Base-by-base conservation (phyloP, 2,888 invertebrate genomes). In the Diaprepes abbreviatus region DNA sequence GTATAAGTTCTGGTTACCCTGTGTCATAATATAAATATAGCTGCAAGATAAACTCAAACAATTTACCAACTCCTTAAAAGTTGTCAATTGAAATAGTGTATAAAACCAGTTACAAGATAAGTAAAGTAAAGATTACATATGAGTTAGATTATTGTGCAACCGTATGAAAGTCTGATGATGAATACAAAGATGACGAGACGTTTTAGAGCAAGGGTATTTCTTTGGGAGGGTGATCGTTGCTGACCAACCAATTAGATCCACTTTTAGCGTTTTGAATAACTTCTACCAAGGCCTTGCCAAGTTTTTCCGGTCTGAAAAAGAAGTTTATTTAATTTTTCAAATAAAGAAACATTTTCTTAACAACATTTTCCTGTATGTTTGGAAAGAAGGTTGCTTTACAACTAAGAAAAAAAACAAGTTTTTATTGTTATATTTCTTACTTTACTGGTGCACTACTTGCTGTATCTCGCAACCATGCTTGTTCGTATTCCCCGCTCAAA, bases 181-280 rank as follows among this genome's bases (percentile, higher is more conserved):
- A 36, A 12, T 6, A 55, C 38, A 10, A 24, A 38, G 10, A 38
- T 35, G 16, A 14, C 19, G 33, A 31, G 9, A 28, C 28, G 50
- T 50, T 38, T 21, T 48, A 48, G 14, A 62, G n/a, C 4, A 33
- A 10, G 28, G 74, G 74, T 54, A 87, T 83, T 79, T 92, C 91
- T 77, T 89, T 86, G 1, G 89, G 87, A 2, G 90, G 87, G 76
- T 89, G 88, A 7, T 89, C 88, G 76, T 91, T 90, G 77, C 91
- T 91, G 24, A 91, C 89, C 38, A 91, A 83, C 92, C 92, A 92
- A 65, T 91, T 89, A 0, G 90, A 89, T n/a, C 92, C 92, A 79
- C 89, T 91, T 74, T 89, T 88, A 7, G 89, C 91, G 76, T 89
- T 90, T 69, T 87, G 87, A 33, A 92, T 82, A 31, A 92, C 85